A percentile compares a stretch with the other conserved stretches of the same genome.
phyloP scores from a whole-genome alignment of 2,888 invertebrate genomes.

The Drosophila birchii region DNA sequence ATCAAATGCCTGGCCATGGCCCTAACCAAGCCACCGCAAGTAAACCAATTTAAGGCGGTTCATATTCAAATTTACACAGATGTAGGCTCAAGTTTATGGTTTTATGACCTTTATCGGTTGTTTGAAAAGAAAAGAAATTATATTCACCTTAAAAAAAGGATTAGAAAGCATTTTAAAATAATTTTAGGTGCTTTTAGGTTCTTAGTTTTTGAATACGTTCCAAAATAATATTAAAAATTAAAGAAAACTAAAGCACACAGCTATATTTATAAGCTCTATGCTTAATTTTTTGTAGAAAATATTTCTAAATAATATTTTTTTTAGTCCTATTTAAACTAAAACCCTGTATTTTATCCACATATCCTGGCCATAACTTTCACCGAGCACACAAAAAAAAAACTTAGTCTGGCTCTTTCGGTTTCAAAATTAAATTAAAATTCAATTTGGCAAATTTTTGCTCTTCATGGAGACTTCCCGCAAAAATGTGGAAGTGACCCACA shows the following conservation, averaged over 20 bases:
- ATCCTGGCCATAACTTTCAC: conserved; percentile 4
- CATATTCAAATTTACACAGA: not conserved
- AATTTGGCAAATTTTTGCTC: conserved; percentile 45
- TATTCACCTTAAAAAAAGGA: too few species aligned
- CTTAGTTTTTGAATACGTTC: too few species aligned
- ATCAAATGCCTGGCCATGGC: conserved; percentile 58
- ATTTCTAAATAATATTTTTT: not conserved
- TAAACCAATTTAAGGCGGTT: conserved; percentile 10
- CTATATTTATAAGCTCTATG: too few species aligned
- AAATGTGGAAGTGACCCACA: conserved; percentile 47
- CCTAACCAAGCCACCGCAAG: conserved; percentile 50
- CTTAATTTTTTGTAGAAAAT: not conserved
- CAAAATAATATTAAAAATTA: too few species aligned
- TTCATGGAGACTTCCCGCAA: conserved; percentile 39
- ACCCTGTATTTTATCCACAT: not conserved
- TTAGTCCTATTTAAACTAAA: not conserved
- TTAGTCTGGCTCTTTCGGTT: not conserved
- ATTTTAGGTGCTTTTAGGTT: too few species aligned
- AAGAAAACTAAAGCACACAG: too few species aligned
- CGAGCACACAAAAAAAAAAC: not conserved
- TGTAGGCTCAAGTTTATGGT: not conserved
- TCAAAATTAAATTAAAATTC: conserved; percentile 19
- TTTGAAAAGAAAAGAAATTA: too few species aligned
- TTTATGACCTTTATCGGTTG: not conserved
- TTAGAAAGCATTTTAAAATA: too few species aligned